Base-by-base conservation (phyloP, 2,797 vertebrate species). In the Periparus ater region DNA sequence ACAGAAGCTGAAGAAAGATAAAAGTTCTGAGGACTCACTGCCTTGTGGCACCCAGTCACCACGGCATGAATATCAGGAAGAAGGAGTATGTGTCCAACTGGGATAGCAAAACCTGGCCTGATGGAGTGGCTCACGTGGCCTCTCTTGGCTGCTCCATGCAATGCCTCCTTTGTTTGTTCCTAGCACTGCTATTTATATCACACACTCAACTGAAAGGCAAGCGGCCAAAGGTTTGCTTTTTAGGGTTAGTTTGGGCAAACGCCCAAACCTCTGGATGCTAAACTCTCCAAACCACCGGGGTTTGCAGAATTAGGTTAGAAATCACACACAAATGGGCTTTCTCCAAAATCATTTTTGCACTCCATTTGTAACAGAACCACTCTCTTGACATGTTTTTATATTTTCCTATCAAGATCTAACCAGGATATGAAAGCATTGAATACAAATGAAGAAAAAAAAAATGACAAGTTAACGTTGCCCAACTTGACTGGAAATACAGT, bases 231-330 rank as follows among this genome's bases (percentile, higher is more conserved):
- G 87, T 93, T 95, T 92, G 89, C 81, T 48, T 95, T 94, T 94
- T 92, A 75, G 95, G 92, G 95, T 96, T 96, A 93, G 92, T 96
- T 96, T 96, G 95, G 96, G 95, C 96, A 97, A 91, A 90, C 9
- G 26, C 93, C 96, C 95, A 97, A 97, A 97, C 95, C 95, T 94
- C 95, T 96, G 95, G 89, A 89, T 94, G 87, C 82, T 83, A 74
- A 93, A 94, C 92, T 96, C 84, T 92, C 91, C 89, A 96, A 97
- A 89, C 86, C 95, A 85, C 93, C 66, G 18, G 93, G 93, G 95
- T 94, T 88, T 96, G 92, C 80, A 89, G 91, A 95, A 95, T 96
- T 91, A 92, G 80, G 86, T 86, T 96, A 91, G 94, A 95, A 96
- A 97, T 97, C 93, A 95, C 85, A 93, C 89, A 96, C 81, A 94